These are phyloP conservation scores for Beris morrisii DNA, from an alignment of 2,888 invertebrate species.

Conservation along the genomic window DNA sequence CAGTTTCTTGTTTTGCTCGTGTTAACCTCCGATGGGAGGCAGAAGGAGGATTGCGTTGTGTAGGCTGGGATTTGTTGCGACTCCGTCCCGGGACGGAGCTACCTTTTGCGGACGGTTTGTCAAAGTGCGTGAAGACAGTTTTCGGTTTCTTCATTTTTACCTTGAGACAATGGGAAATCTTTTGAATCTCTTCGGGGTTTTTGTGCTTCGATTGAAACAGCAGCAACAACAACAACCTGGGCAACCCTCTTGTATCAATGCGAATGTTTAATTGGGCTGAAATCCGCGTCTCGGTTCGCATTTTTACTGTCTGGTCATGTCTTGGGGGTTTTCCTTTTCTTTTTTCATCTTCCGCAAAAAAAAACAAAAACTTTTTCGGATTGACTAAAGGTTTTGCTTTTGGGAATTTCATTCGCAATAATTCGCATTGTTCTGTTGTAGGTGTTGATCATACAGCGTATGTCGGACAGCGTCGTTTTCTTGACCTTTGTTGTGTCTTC, in stretches of 20 bases:
- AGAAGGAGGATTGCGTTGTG: conserved; percentile 17
- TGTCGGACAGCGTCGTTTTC: background rate
- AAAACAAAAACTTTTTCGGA: background rate
- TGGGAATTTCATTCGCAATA: background rate
- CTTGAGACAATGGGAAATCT: conserved; percentile 31
- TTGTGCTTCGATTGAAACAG: conserved; percentile 11
- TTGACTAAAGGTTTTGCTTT: conserved; percentile 4
- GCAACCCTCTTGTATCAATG: conserved; percentile 20
- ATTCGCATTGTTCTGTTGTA: conserved; percentile 15
- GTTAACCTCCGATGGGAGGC: conserved; percentile 17
- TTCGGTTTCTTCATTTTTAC: conserved; percentile 2
- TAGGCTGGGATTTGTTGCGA: background rate
- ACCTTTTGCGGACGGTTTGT: conserved; percentile 22
- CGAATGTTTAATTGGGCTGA: conserved; percentile 40
- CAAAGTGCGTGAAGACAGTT: conserved; percentile 36
- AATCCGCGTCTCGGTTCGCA: conserved; percentile 34
- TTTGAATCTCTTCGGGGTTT: conserved; percentile 14
- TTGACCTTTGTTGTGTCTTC: conserved; percentile 3
- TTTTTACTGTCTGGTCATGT: conserved; percentile 13
- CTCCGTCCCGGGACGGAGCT: background rate
- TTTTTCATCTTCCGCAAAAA: background rate
- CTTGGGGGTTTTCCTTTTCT: conserved; percentile 2
- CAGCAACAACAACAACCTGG: background rate
- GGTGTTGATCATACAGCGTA: conserved; percentile 21
- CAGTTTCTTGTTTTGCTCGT: conserved; percentile 16